Percentiles rank a stretch among this genome's conserved stretches.
These are phyloP conservation scores for Apodemus speciosus DNA, from an alignment of 2,113 vertebrate species.

Conservation along the genomic window DNA sequence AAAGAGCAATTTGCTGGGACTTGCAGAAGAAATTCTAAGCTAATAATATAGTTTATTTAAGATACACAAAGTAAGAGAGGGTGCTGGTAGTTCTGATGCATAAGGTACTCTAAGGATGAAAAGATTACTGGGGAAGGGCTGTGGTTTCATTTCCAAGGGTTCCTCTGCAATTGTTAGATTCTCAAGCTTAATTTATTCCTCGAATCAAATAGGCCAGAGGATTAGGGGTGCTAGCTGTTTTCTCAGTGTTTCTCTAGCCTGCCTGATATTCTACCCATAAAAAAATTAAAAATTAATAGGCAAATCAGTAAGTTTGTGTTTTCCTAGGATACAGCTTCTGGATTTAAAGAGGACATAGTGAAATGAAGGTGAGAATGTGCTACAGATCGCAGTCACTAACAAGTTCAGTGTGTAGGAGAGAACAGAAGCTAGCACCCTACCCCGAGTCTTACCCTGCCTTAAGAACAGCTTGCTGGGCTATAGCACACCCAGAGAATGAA, in stretches of 20 bases:
- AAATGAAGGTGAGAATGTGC: constrained; percentile 22
- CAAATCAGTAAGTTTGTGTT: background rate
- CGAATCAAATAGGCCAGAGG: constrained; percentile 41
- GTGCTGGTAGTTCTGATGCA: background rate
- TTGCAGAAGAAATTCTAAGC: constrained; percentile 41
- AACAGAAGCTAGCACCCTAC: background rate
- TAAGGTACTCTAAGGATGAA: constrained; percentile 8
- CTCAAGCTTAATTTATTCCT: constrained; percentile 49
- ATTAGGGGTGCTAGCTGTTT: background rate
- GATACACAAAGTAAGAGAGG: background rate
- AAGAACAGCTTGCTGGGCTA: background rate
- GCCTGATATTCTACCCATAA: background rate
- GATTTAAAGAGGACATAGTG: background rate
- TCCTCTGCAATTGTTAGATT: constrained; percentile 36
- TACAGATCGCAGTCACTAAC: background rate
- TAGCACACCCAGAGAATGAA: background rate
- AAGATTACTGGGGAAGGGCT: constrained; percentile 50
- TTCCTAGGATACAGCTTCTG: background rate
- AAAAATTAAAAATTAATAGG: background rate
- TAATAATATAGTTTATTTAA: constrained; percentile 47
- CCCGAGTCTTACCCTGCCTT: background rate
- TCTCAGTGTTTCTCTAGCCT: background rate
- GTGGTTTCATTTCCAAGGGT: constrained; percentile 1
- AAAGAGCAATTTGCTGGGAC: constrained; percentile 44
- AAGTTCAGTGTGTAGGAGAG: background rate